Evolutionary conservation across 2,888 invertebrate genomes (phyloP).

Genomic region (Labia minor): DNA sequence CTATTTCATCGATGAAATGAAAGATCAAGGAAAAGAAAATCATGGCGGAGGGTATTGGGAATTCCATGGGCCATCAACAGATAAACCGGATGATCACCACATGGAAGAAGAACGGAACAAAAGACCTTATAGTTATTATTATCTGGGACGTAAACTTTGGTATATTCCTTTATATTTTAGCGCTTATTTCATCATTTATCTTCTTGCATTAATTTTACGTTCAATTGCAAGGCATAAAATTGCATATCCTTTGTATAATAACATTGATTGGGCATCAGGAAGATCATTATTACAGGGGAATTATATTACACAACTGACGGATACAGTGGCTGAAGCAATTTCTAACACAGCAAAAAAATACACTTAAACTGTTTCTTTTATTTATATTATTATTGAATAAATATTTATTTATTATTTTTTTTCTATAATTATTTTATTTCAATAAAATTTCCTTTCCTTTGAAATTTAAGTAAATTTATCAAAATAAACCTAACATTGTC

Average conservation of each 20-base stretch:
- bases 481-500: too few species aligned
- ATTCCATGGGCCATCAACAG: constrained; percentile 39
- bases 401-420: too few species aligned
- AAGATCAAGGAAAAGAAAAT: constrained; percentile 37
- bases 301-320: neutral
- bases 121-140: constrained; percentile 56
- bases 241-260: constrained; percentile 32
- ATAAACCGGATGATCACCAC: constrained; percentile 27
- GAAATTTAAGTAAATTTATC: too few species aligned
- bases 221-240: constrained; percentile 64
- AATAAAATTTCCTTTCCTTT: too few species aligned
- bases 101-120: constrained; percentile 32
- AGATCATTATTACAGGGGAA: neutral
- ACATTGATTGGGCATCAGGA: constrained; percentile 14
- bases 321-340: neutral
- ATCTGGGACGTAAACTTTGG: constrained; percentile 61
- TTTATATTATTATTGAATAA: too few species aligned
- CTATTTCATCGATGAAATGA: constrained; percentile 31
- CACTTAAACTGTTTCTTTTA: too few species aligned
- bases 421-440: too few species aligned
- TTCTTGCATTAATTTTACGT: constrained; percentile 58
- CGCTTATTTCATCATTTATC: constrained; percentile 52
- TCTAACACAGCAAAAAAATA: neutral
- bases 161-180: constrained; percentile 66
- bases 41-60: constrained; percentile 30